Base-by-base conservation (phyloP, 1,140 invertebrate species). In the honey bee (Apis mellifera) region DNA sequence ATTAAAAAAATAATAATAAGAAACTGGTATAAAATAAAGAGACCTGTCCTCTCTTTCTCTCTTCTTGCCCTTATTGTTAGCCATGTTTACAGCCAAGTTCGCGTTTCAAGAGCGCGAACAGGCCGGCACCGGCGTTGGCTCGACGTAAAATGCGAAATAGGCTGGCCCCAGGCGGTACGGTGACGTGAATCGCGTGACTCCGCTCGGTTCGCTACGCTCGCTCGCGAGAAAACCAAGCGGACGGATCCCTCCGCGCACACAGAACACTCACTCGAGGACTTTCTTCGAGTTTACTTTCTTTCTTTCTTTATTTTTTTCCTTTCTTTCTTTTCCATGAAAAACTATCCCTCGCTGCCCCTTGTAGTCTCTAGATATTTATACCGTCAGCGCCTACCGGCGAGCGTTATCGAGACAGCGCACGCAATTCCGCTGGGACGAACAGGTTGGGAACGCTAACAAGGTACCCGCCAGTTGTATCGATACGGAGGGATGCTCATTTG, bases 111-210 rank as follows among this genome's bases (percentile, higher is more conserved):
- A 78, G 48, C 59, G 85, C 32, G 74, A 76, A 82, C 57, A 60
- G 66, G 72, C 54, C 80, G 73, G 59, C 64, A 70, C 65, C 48
- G 17, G 70, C 57, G 48, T 21, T 68, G 69, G 80, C 60, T 71
- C 48, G 50, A 26, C 77, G 73, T 84, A 85, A 90, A 90, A 90
- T 89, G 76, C 78, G 72, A 84, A 88, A 86, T 82, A 70, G 32
- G 86, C 68, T 92, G 86, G 90, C 65, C 91, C 91, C 87, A 90
- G 88, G 89, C 89, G 90, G 90, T 91, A 92, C 91, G 90, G 82
- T 82, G 86, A 91, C 86, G 85, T 82, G 88, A 89, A 89, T 92
- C 90, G 91, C 91, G 91, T 92, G 91, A 92, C 90, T 42, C 57
- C 91, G 91, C 90, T 50, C 62, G 1, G 5, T 64, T 54, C 7